phyloP scores from a whole-genome alignment of 2,888 invertebrate genomes.

The Drosophila subquinaria region DNA sequence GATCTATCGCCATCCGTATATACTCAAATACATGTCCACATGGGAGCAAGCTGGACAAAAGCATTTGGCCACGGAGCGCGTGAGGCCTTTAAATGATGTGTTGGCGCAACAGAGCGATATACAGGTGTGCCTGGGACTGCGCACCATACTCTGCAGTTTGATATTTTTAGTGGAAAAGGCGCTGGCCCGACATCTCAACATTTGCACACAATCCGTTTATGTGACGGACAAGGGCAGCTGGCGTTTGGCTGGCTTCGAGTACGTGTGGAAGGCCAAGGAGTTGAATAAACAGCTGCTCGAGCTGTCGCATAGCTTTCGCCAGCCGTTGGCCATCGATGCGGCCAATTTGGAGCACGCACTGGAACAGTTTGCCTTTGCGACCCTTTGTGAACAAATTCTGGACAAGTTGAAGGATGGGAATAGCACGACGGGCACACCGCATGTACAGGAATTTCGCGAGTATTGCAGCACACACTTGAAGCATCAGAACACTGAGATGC shows the following conservation, averaged over 20 bases:
- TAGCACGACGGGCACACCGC: conserved; percentile 88
- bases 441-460: conserved; percentile 89
- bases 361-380: conserved; percentile 92
- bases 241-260: conserved; percentile 95
- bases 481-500: conserved; percentile 88
- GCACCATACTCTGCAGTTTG: conserved; percentile 92
- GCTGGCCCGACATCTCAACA: conserved; percentile 92
- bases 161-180: conserved; percentile 94
- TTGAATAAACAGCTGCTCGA: conserved; percentile 89
- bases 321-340: conserved; percentile 89
- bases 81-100: conserved; percentile 90
- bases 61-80: conserved; percentile 93
- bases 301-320: conserved; percentile 89
- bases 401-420: conserved; percentile 62
- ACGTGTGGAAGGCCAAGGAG: conserved; percentile 90
- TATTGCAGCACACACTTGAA: conserved; percentile 90
- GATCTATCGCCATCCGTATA: conserved; percentile 94
- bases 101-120: conserved; percentile 89
- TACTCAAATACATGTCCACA: conserved; percentile 92
- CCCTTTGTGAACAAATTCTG: conserved; percentile 91
- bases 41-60: conserved; percentile 92
- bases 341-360: conserved; percentile 87
- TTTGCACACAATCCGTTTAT: conserved; percentile 92
- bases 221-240: conserved; percentile 93
- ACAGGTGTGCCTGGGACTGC: conserved; percentile 94